A percentile compares a stretch with the other conserved stretches of the same genome.
Evolutionary conservation across 2,113 vertebrate species (phyloP).

Genomic region (Puma concolor): DNA sequence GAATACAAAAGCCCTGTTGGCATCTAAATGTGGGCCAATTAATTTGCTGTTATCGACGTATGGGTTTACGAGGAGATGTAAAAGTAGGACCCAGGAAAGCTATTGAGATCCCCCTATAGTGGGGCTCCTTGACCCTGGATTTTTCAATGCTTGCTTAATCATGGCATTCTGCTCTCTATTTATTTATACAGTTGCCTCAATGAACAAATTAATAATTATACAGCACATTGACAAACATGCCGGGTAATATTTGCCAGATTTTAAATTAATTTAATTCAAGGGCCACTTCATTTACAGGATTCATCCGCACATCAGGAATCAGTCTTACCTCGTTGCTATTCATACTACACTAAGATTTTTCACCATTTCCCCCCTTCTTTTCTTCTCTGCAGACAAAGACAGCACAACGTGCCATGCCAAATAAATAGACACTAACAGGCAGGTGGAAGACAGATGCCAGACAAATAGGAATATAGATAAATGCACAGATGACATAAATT

Average conservation of each 20-base stretch:
- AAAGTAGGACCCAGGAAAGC: constrained; percentile 89
- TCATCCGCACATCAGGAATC: constrained; percentile 87
- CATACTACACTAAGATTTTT: constrained; percentile 85
- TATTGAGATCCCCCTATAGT: constrained; percentile 86
- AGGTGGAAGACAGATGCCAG: constrained; percentile 85
- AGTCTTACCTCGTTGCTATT: constrained; percentile 88
- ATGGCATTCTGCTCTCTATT: constrained; percentile 90
- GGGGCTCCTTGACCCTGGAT: constrained; percentile 88
- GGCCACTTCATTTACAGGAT: constrained; percentile 91
- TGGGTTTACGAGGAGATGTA: constrained; percentile 85
- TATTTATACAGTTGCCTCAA: constrained; percentile 91
- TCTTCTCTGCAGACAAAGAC: constrained; percentile 81
- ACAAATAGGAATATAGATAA: constrained; percentile 85
- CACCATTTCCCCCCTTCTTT: constrained; percentile 80
- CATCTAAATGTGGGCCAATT: constrained; percentile 90
- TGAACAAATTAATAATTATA: constrained; percentile 94
- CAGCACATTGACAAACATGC: constrained; percentile 91
- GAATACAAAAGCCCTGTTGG: constrained; percentile 90
- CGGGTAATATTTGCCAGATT: constrained; percentile 91
- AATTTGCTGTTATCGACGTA: constrained; percentile 86
- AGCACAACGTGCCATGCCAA: constrained; percentile 84
- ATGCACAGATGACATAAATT: constrained; percentile 80
- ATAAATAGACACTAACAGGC: constrained; percentile 85
- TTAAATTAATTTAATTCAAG: constrained; percentile 93
- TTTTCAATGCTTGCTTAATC: constrained; percentile 89